A percentile compares a stretch with the other conserved stretches of the same genome.
phyloP scores from a whole-genome alignment of 2,888 invertebrate species.

The Dasysyrphus albostriatus region DNA sequence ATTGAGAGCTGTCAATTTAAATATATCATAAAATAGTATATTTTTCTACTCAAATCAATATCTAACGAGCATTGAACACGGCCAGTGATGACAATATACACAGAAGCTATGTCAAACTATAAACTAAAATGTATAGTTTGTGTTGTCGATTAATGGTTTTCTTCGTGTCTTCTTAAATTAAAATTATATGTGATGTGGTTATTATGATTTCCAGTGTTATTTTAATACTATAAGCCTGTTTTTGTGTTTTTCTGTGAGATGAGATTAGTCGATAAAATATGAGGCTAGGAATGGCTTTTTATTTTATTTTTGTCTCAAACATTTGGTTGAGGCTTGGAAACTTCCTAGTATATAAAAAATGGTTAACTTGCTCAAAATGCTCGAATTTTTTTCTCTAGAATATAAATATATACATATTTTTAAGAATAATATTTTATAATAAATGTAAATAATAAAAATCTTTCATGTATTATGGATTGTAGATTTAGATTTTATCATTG shows the following conservation, averaged over 20 bases:
- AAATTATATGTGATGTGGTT: constrained; percentile 62
- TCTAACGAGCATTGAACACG: constrained; percentile 8
- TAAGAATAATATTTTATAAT: constrained; percentile 22
- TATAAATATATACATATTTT: background rate
- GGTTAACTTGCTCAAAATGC: constrained; percentile 65
- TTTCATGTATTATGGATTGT: background rate
- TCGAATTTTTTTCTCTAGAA: constrained; percentile 48
- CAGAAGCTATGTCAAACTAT: no score
- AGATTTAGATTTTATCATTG: background rate
- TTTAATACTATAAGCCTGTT: constrained; percentile 21
- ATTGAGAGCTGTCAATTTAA: constrained; percentile 11
- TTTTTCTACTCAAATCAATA: background rate
- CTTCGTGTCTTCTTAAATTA: constrained; percentile 27
- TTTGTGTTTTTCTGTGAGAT: constrained; percentile 21
- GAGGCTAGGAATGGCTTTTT: constrained; percentile 31
- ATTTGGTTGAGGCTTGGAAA: constrained; percentile 32
- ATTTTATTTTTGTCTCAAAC: constrained; percentile 61
- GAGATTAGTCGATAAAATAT: constrained; percentile 34
- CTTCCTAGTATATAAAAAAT: constrained; percentile 41
- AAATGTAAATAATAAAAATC: constrained; percentile 64
- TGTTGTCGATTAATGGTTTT: constrained; percentile 51
- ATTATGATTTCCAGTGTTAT: constrained; percentile 36
- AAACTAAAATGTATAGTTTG: constrained; percentile 9
- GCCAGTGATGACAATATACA: background rate
- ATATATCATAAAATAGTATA: background rate